Evolutionary conservation across 1,140 invertebrate species (phyloP).

Genomic region (Temnothorax curvispinosus): DNA sequence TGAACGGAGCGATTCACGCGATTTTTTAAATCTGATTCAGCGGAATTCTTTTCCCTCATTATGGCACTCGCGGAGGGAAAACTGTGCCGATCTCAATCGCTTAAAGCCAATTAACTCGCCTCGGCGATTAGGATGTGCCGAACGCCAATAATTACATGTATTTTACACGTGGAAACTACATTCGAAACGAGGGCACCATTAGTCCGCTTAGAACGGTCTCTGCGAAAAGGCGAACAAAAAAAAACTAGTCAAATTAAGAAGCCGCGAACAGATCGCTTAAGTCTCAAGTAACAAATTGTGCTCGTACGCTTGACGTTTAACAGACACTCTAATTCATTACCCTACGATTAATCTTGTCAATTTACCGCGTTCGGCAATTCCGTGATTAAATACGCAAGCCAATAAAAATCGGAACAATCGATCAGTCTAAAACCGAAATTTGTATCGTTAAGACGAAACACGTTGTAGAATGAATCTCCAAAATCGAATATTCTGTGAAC

Average conservation of each 20-base stretch:
- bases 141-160: background rate
- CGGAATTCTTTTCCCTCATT: background rate
- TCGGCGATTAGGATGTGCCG: background rate
- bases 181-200: background rate
- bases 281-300: background rate
- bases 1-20: constrained; percentile 7
- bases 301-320: background rate
- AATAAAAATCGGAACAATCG: background rate
- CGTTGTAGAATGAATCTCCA: background rate
- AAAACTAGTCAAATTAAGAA: background rate
- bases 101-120: constrained; percentile 28
- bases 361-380: background rate
- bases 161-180: background rate
- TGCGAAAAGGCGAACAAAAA: background rate
- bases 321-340: background rate
- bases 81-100: constrained; percentile 37
- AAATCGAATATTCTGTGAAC: background rate
- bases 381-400: background rate
- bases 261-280: background rate
- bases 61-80: background rate
- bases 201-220: background rate
- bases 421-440: background rate
- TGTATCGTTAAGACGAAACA: background rate
- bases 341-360: background rate
- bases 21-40: constrained; percentile 37